Percentiles rank a stretch among this genome's conserved stretches.
These are phyloP conservation scores for Clupea harengus DNA, from an alignment of 2,113 vertebrate species.

Conservation along the genomic window DNA sequence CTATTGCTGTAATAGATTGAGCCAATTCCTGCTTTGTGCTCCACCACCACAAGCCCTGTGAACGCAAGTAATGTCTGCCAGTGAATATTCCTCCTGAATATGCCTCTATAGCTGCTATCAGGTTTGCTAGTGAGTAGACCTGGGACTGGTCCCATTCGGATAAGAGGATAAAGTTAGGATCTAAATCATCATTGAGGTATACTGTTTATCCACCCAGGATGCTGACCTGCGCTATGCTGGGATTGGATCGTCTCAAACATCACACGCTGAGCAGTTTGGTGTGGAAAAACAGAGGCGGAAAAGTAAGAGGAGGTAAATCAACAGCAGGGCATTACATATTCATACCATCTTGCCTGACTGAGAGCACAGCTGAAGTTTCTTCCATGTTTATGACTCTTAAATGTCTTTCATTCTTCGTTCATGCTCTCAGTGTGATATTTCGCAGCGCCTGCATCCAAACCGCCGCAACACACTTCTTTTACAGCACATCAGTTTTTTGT, in stretches of 20 bases:
- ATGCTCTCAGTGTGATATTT: background rate
- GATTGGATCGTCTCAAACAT: background rate
- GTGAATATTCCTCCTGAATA: background rate
- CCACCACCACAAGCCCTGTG: background rate
- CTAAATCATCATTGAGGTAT: background rate
- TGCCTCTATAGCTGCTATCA: background rate
- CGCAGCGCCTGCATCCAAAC: background rate
- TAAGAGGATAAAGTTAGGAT: too few species aligned
- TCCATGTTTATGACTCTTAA: background rate
- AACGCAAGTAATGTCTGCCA: slow-evolving; percentile 20
- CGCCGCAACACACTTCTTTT: background rate
- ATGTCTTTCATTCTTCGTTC: background rate
- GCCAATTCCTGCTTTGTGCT: background rate
- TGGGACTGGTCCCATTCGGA: too few species aligned
- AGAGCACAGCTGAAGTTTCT: background rate
- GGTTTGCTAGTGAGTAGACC: too few species aligned
- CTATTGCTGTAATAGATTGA: slow-evolving; percentile 42
- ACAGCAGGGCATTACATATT: background rate
- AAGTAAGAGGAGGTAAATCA: background rate
- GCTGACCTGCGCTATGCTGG: background rate
- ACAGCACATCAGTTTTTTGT: background rate
- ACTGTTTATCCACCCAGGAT: background rate
- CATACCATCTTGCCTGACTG: background rate
- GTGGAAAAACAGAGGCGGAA: background rate
- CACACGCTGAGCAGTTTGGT: background rate